phyloP scores from a whole-genome alignment of 2,797 vertebrate species.

The Ciconia nigra region DNA sequence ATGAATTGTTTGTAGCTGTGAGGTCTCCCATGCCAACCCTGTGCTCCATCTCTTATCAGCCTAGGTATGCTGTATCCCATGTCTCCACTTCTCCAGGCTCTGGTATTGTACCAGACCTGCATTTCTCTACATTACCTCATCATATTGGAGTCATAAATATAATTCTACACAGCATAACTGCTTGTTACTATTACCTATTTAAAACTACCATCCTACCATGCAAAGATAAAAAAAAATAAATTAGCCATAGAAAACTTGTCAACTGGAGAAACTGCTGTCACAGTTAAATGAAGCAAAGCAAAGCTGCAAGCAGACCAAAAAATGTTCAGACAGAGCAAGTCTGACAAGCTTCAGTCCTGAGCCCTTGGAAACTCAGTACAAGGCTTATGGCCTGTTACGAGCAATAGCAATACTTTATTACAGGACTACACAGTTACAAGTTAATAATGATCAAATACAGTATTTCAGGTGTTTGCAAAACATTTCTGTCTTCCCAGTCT shows the following conservation, averaged over 20 bases:
- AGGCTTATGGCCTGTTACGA: fast-evolving
- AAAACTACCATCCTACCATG: neutral
- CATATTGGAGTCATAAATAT: neutral
- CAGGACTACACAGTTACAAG: neutral
- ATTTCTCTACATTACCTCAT: neutral
- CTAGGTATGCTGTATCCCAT: neutral
- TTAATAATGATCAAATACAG: neutral
- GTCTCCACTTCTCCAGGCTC: neutral
- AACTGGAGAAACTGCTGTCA: neutral
- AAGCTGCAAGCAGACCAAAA: neutral
- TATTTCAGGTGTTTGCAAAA: neutral
- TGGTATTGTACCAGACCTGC: neutral
- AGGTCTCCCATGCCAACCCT: neutral
- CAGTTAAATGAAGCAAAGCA: neutral
- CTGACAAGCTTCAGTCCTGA: neutral
- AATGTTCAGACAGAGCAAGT: neutral
- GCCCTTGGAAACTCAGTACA: neutral
- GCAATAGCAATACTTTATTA: neutral
- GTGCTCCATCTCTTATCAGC: neutral
- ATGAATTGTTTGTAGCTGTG: neutral
- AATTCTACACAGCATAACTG: neutral
- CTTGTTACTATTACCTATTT: neutral
- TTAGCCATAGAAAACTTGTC: neutral
- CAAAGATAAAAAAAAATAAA: neutral
- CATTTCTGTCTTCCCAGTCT: neutral